Evolutionary conservation across 92 coral and sea anemone species (phyloP).

Genomic region (Anthopleura xanthogrammica): DNA sequence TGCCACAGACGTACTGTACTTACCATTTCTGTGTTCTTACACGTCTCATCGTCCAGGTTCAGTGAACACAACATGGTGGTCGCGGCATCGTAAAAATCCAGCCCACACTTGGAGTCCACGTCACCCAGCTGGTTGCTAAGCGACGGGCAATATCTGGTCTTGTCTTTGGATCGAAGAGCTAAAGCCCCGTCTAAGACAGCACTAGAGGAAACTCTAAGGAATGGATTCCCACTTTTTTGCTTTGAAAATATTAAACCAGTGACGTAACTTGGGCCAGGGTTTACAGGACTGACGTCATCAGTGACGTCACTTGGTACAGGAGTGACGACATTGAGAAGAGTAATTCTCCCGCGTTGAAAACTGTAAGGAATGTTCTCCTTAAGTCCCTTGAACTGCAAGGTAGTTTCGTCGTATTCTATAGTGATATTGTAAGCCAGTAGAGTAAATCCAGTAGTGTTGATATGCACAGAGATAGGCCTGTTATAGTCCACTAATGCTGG

Average conservation of each 20-base stretch:
- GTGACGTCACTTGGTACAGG: conserved; percentile 37
- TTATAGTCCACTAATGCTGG: conserved; percentile 49
- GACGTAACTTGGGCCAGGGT: conserved; percentile 11
- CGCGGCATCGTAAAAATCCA: conserved; percentile 64
- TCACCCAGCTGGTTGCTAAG: conserved; percentile 45
- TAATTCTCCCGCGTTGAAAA: conserved; percentile 32
- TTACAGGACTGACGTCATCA: conserved; percentile 27
- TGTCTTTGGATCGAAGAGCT: not conserved
- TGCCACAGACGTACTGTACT: not conserved
- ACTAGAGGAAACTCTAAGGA: conserved; percentile 24
- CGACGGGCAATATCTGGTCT: not conserved
- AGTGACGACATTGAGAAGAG: conserved; percentile 44
- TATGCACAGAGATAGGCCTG: conserved; percentile 42
- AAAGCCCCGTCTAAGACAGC: conserved; percentile 42
- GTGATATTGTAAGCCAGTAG: conserved; percentile 63
- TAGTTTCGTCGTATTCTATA: conserved; percentile 29
- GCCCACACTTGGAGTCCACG: conserved; percentile 39
- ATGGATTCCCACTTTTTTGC: not conserved
- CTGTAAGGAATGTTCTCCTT: conserved; percentile 34
- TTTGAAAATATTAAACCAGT: conserved; percentile 38
- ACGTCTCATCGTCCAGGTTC: not conserved
- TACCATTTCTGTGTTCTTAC: conserved; percentile 27
- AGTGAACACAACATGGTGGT: conserved; percentile 35
- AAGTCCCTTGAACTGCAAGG: conserved; percentile 34
- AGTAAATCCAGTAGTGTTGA: conserved; percentile 37